Evolutionary conservation across 2,888 invertebrate species (phyloP).

Genomic region (Polyploca ridens): DNA sequence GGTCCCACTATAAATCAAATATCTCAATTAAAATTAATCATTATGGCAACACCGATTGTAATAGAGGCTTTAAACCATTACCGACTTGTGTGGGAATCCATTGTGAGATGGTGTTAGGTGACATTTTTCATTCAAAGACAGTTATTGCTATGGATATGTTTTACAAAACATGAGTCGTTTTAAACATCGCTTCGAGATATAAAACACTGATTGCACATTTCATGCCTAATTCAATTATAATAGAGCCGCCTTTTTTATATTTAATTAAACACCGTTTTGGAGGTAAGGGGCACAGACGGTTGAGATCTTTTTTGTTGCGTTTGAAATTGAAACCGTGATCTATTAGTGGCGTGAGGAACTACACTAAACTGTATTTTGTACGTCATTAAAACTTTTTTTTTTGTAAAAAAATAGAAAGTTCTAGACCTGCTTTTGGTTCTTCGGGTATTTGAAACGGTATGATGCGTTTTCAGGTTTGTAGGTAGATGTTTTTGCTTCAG

Average conservation of each 20-base stretch:
- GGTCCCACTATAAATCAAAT: conserved; percentile 39
- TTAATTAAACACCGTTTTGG: conserved; percentile 39
- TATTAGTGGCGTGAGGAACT: conserved; percentile 30
- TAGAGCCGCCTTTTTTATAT: conserved; percentile 31
- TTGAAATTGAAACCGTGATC: conserved; percentile 41
- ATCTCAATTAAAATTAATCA: conserved; percentile 50
- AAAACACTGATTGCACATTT: conserved; percentile 47
- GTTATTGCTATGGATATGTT: conserved; percentile 52
- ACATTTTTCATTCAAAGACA: conserved; percentile 60
- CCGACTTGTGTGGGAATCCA: conserved; percentile 49
- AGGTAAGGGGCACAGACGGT: conserved; percentile 36
- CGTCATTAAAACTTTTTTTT: too few species aligned
- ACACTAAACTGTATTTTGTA: conserved; percentile 25
- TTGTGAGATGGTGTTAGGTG: conserved; percentile 29
- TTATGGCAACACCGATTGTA: conserved; percentile 46
- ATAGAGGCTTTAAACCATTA: conserved; percentile 53
- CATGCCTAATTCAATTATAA: conserved; percentile 55
- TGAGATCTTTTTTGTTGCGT: conserved; percentile 39
- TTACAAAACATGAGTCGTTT: conserved; percentile 36
- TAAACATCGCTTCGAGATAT: conserved; percentile 35
- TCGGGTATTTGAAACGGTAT: background rate
- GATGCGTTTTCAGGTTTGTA: background rate
- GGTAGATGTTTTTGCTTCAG: background rate
- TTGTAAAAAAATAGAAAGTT: too few species aligned
- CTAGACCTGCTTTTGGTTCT: background rate